Evolutionary conservation across 1,140 invertebrate genomes (phyloP), one percentile per base, ranked within the genome.

Genomic region (Apis florea): DNA sequence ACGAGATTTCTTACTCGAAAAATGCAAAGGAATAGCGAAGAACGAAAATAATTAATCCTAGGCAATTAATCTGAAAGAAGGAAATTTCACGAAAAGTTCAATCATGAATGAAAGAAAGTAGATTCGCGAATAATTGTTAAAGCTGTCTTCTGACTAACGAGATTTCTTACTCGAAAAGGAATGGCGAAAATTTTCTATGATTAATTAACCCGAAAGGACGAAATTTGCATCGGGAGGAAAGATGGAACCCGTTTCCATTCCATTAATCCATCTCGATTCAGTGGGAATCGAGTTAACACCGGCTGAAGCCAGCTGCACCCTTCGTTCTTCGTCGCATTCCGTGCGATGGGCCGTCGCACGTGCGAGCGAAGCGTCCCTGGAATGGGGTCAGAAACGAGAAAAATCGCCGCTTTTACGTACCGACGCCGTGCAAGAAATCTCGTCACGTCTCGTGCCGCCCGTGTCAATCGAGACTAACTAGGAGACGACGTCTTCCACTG

Each of bases 311-410:
- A 53, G 80, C 80, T 82, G 80, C 74, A 21, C 78, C 78, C 66
- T 82, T 77, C 78, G 74, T 82, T 82, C 80, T 63, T 78, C 74
- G 0, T 21, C 66, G 80, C 80, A 82, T 82, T 77, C 80, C 80
- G 59, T 17, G 31, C 66, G 69, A 15, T n/a, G 79, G 53, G 26
- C 70, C 80, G 2, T 5, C 51, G 74, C 80, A 58, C 73, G 73
- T 51, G 73, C 64, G 79, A 68, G 74, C 21, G 47, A 67, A 75
- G 63, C 72, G 71, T 53, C 72, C 21, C 9, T 19, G 80, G 80
- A 82, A 82, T 82, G 80, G 74, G 80, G 80, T 82, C 80, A 82
- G 74, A 82, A 70, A 49, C 19, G 67, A 82, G 67, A 63, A 77
- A 69, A 77, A 74, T 66, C 70, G 51, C 2, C 9, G 70, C 70